A percentile compares a stretch with the other conserved stretches of the same genome.
These are phyloP conservation scores for Scaptomyza hsui DNA, from an alignment of 1,140 invertebrate genomes.

Conservation along the genomic window DNA sequence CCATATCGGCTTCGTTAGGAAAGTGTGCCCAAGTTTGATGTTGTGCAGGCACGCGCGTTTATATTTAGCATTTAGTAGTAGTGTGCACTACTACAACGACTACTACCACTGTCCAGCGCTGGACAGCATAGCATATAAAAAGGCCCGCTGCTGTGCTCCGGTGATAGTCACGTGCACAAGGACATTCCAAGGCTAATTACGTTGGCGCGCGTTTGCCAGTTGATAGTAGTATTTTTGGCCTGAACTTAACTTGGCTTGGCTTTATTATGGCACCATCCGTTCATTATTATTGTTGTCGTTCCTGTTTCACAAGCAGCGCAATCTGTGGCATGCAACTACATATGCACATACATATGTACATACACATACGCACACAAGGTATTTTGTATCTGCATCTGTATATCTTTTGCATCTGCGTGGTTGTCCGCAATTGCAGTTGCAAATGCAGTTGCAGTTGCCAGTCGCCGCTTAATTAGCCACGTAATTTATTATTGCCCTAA, in stretches of 20 bases:
- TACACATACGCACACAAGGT: neutral
- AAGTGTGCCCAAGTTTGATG: slow-evolving; percentile 70
- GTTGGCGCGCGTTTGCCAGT: slow-evolving; percentile 39
- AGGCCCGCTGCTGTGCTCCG: slow-evolving; percentile 29
- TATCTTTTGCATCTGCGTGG: slow-evolving; percentile 76
- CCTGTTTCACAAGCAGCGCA: slow-evolving; percentile 26
- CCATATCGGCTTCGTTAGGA: slow-evolving; percentile 60
- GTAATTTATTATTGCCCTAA: slow-evolving; percentile 80
- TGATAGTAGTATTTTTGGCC: slow-evolving; percentile 4
- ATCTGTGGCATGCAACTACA: slow-evolving; percentile 59
- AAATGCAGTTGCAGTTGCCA: slow-evolving; percentile 41
- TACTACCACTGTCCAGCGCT: too few relatives aligned
- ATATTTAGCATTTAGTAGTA: slow-evolving; percentile 60
- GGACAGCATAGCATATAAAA: slow-evolving; percentile 5
- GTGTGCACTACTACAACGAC: neutral
- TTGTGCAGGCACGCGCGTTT: slow-evolving; percentile 77
- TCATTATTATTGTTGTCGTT: slow-evolving; percentile 60
- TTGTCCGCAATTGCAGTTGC: slow-evolving; percentile 40
- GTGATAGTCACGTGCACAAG: slow-evolving; percentile 78
- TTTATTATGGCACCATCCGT: slow-evolving; percentile 70
- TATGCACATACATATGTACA: neutral
- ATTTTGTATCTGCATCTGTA: slow-evolving; percentile 56
- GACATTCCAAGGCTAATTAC: slow-evolving; percentile 83
- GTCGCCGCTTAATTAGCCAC: slow-evolving; percentile 72
- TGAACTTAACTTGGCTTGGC: slow-evolving; percentile 28